Percentiles rank a stretch among this genome's conserved stretches.
phyloP scores from a whole-genome alignment of 2,113 vertebrate genomes.

The Pygoscelis adeliae region DNA sequence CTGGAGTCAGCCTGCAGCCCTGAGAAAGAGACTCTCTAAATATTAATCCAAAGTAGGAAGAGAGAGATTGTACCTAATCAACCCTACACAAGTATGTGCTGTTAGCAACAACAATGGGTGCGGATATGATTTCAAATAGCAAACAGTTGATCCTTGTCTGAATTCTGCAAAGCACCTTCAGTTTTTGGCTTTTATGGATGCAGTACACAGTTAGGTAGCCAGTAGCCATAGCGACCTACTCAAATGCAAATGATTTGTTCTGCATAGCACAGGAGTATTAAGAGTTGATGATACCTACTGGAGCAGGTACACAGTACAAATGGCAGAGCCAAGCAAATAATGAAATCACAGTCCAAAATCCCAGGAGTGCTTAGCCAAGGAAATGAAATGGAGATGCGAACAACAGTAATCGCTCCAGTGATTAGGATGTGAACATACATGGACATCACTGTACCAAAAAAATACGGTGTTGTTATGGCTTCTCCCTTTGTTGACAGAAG shows the following conservation, averaged over 20 bases:
- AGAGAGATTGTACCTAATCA: neutral
- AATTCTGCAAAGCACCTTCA: constrained; percentile 28
- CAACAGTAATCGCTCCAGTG: neutral
- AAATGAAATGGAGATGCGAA: neutral
- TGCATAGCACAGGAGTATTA: neutral
- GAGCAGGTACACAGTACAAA: constrained; percentile 1
- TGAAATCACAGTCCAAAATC: neutral
- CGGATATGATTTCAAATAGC: neutral
- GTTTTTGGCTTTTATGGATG: constrained; percentile 13
- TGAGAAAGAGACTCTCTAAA: neutral
- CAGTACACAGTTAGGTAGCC: neutral
- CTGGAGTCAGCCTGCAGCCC: neutral
- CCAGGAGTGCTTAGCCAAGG: neutral
- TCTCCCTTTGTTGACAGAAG: neutral
- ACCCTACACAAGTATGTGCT: neutral
- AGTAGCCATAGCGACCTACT: constrained; percentile 53
- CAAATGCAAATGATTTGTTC: constrained; percentile 28
- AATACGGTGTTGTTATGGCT: neutral
- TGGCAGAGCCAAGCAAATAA: neutral
- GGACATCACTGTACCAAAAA: neutral
- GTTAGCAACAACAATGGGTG: neutral
- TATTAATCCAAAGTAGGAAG: constrained; percentile 6
- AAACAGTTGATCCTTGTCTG: constrained; percentile 18
- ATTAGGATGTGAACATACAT: neutral
- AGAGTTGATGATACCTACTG: constrained; percentile 13